These are phyloP conservation scores for Acrobasis suavella DNA, from an alignment of 2,888 invertebrate species.

Conservation along the genomic window DNA sequence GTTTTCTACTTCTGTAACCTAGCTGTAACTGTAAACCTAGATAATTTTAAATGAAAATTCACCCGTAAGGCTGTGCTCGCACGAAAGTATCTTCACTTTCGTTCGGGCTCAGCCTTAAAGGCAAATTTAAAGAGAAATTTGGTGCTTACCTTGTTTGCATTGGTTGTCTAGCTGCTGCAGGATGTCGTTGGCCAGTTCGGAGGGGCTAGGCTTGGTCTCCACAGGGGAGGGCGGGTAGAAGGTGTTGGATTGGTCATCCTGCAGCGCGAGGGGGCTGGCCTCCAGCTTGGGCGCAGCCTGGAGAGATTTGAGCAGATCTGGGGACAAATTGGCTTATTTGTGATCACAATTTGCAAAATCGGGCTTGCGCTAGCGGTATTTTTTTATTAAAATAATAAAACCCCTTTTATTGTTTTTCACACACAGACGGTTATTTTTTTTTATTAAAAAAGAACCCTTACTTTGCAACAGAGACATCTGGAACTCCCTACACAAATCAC, in stretches of 20 bases:
- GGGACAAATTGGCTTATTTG: slow-evolving; percentile 29
- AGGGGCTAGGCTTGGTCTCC: slow-evolving; percentile 71
- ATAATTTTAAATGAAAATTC: no score
- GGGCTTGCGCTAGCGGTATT: no score
- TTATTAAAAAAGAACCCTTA: slow-evolving; percentile 49
- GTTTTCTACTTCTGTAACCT: no score
- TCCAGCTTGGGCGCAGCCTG: slow-evolving; percentile 68
- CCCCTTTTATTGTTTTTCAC: neutral
- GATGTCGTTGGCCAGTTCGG: slow-evolving; percentile 84
- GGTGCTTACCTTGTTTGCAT: slow-evolving; percentile 84
- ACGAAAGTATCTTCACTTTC: no score
- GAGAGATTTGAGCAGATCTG: slow-evolving; percentile 73
- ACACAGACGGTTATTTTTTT: neutral
- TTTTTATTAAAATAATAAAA: no score
- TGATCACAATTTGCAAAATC: neutral
- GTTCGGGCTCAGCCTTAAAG: neutral
- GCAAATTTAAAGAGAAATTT: slow-evolving; percentile 9
- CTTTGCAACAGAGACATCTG: slow-evolving; percentile 70
- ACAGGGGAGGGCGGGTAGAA: slow-evolving; percentile 72
- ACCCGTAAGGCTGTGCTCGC: no score
- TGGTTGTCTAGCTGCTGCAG: slow-evolving; percentile 86
- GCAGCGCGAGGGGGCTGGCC: slow-evolving; percentile 47
- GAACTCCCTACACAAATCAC: slow-evolving; percentile 74
- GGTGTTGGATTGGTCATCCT: slow-evolving; percentile 57
- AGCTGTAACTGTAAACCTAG: no score